Base-by-base conservation (phyloP, 1,140 invertebrate species). In the Chironomus tepperi region DNA sequence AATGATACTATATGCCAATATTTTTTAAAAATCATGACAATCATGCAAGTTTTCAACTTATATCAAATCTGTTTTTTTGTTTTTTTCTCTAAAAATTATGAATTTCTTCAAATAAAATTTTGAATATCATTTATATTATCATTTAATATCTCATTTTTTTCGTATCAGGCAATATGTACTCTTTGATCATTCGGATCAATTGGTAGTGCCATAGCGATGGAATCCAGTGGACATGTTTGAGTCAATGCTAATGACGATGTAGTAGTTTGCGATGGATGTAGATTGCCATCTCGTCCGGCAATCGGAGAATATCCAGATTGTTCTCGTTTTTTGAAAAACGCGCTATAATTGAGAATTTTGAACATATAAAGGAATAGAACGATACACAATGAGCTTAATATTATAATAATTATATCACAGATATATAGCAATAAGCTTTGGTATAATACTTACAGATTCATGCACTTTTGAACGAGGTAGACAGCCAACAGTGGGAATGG, bases 401-500 rank as follows among this genome's bases (percentile, higher is more conserved):
- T 57, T 57, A 8, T 57, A 57, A n/a, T 57, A n/a, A n/a, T n/a
- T n/a, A 57, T 57, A 57, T 57, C 47, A 57, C 47, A 57, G 24
- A 5, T 2, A 34, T 5, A 34, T 34, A 34, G 24, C 24, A 34
- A 34, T 34, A 2, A 5, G 24, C 24, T 34, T 34, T 34, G 24
- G 24, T 34, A 34, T 57, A 15, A 57, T 57, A 57, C 47, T 57
- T n/a, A 57, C 47, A 57, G 47, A 57, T 57, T 57, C 47, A 57
- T 57, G 47, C 86, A 79, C 77, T 84, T 84, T 76, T 86, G 84
- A 75, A 82, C 84, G 7, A 89, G 78, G 77, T 85, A 90, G n/a
- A 89, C 81, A 24, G 83, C 75, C 0, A 87, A 78, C 76, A 98
- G 85, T 0, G 96, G 95, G 34, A 98, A 78, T 18, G 96, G 96